Evolutionary conservation across 2,888 invertebrate species (phyloP).

Genomic region (Hypomecis punctinalis): DNA sequence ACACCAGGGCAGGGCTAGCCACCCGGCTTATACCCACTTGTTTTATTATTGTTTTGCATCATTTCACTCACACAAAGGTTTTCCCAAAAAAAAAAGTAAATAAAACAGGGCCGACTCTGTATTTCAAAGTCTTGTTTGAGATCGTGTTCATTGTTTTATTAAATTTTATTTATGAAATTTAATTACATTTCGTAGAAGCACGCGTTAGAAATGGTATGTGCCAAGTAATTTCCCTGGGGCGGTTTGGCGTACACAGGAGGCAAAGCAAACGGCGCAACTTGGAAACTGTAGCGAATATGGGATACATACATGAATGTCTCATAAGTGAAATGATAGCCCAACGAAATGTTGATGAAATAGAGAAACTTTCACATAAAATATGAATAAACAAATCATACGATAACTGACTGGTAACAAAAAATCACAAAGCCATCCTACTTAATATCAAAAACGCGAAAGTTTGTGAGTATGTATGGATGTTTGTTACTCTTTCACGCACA

Average conservation of each 20-base stretch:
- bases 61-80: too few relatives aligned
- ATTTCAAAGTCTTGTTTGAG: constrained; percentile 34
- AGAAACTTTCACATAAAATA: too few relatives aligned
- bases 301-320: not conserved
- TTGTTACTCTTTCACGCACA: too few relatives aligned
- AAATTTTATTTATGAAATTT: constrained; percentile 53
- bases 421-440: too few relatives aligned
- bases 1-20: too few relatives aligned
- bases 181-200: constrained; percentile 68
- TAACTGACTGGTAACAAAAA: too few relatives aligned
- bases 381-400: too few relatives aligned
- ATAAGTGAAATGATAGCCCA: not conserved
- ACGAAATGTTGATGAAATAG: too few relatives aligned
- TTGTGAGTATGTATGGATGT: too few relatives aligned
- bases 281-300: constrained; percentile 9
- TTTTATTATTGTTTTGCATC: too few relatives aligned
- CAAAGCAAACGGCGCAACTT: constrained; percentile 11
- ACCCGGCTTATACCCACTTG: too few relatives aligned
- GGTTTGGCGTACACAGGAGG: constrained; percentile 51
- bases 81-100: constrained; percentile 22
- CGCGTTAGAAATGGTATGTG: constrained; percentile 57
- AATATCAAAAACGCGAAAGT: too few relatives aligned
- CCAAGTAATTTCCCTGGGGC: constrained; percentile 73
- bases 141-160: constrained; percentile 57
- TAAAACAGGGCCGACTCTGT: constrained; percentile 38